Percentiles rank a stretch among this genome's conserved stretches.
Conservation (phyloP, 2,888 invertebrate genomes). For the Candidula unifasciata region DNA sequence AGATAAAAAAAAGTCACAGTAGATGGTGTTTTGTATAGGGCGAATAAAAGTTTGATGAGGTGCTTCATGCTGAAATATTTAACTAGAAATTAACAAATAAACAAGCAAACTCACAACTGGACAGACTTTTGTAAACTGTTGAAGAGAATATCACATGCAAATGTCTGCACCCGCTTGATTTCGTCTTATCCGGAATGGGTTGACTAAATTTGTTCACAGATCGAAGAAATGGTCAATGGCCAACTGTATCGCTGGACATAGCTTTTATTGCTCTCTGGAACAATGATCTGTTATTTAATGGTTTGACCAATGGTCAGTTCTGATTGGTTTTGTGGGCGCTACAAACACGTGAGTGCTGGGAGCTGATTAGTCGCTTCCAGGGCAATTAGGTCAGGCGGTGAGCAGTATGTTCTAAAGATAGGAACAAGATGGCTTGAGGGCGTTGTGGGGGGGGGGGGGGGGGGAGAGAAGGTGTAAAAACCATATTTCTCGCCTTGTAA, state of each 20-base stretch:
- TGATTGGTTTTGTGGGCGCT: neutral
- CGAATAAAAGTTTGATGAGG: too few species aligned
- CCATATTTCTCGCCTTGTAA: neutral
- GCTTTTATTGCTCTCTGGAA: neutral
- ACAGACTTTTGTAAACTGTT: neutral
- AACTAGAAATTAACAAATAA: too few species aligned
- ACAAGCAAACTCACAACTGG: too few species aligned
- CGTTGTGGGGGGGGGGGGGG: neutral
- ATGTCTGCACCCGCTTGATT: neutral
- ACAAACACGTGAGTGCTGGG: neutral
- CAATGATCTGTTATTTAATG: neutral
- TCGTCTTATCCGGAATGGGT: neutral
- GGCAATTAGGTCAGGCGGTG: neutral
- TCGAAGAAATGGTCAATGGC: neutral
- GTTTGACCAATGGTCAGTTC: slow-evolving; percentile 3
- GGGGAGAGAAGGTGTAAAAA: neutral
- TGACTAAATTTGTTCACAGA: neutral
- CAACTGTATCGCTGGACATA: neutral
- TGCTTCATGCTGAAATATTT: too few species aligned
- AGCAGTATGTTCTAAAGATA: neutral
- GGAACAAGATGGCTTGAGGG: too few species aligned
- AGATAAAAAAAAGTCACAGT: too few species aligned
- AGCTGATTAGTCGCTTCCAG: slow-evolving; percentile 6
- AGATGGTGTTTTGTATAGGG: too few species aligned
- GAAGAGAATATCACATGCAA: neutral